Evolutionary conservation across 2,113 vertebrate species (phyloP), one percentile per base, ranked within the genome.

Genomic region (Spheniscus mendiculus): DNA sequence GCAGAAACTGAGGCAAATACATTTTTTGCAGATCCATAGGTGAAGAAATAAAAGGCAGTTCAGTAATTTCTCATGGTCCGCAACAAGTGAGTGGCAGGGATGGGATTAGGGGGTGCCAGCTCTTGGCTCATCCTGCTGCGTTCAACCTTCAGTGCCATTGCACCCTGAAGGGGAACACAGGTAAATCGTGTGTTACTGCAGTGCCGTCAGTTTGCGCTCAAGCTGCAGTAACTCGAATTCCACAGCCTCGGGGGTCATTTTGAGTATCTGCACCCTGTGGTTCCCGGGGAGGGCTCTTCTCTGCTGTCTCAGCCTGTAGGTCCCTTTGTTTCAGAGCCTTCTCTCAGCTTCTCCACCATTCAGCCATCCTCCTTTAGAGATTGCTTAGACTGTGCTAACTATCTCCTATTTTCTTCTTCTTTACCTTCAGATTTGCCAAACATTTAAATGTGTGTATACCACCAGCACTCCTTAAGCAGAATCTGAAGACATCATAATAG

Each of bases 41-140:
- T 29, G 10, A 21, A 5, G 23, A 32, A 1, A 0, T 8, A 4
- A 10, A 82, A 58, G 29, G 42, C 67, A 2, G 12, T 1, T 17
- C 12, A 3, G 27, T 11, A 2, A 4, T 45, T 29, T 13, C 12
- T 45, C 16, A 0, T 1, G 4, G 55, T 22, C 13, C 9, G 2
- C 71, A 4, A 30, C 1, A 19, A 16, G 50, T 22, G 36, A 36
- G 10, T 4, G 29, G 13, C 40, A 9, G 47, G 27, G 30, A 3
- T 15, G 44, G 20, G 32, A 2, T n/a, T 9, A 8, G 62, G 4
- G 15, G 2, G 16, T 26, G 34, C 18, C n/a, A 1, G 59, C 34
- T 0, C 32, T 15, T 2, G 14, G 3, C 5, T 27, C 6, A 21
- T 5, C 36, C 29, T 10, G 0, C 45, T 7, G 6, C 26, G 0